These are phyloP conservation scores for Hippopotamyrus pictus DNA, from an alignment of 2,797 vertebrate genomes.

Conservation along the genomic window DNA sequence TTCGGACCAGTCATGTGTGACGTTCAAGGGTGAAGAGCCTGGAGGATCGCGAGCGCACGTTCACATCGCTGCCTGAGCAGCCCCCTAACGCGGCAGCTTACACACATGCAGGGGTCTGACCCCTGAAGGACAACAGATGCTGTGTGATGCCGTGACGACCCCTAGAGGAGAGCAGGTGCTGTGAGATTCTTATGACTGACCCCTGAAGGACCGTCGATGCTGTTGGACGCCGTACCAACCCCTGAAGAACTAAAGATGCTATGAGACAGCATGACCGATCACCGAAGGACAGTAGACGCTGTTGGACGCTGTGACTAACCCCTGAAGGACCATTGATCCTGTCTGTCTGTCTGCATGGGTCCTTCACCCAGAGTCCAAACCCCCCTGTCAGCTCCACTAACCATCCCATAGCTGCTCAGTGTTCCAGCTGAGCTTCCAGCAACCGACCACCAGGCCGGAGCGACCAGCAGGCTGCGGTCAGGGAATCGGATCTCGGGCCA, in stretches of 20 bases:
- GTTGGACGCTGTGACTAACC: not conserved
- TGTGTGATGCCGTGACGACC: not conserved
- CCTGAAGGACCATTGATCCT: not conserved
- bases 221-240: not conserved
- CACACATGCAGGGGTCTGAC: not conserved
- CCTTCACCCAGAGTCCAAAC: not conserved
- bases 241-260: not conserved
- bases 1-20: not conserved
- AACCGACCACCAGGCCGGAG: not conserved
- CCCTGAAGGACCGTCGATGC: not conserved
- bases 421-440: not conserved
- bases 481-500: not conserved
- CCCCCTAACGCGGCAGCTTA: not conserved
- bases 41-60: not conserved
- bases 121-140: not conserved
- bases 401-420: not conserved
- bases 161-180: not conserved
- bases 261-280: not conserved
- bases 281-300: not conserved
- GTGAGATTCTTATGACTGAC: not conserved
- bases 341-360: not conserved
- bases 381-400: not conserved
- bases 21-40: not conserved
- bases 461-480: not conserved
- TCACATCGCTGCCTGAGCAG: not conserved